A percentile compares a stretch with the other conserved stretches of the same genome.
Evolutionary conservation across 2,113 vertebrate species (phyloP).

Genomic region (Eclectus roratus): DNA sequence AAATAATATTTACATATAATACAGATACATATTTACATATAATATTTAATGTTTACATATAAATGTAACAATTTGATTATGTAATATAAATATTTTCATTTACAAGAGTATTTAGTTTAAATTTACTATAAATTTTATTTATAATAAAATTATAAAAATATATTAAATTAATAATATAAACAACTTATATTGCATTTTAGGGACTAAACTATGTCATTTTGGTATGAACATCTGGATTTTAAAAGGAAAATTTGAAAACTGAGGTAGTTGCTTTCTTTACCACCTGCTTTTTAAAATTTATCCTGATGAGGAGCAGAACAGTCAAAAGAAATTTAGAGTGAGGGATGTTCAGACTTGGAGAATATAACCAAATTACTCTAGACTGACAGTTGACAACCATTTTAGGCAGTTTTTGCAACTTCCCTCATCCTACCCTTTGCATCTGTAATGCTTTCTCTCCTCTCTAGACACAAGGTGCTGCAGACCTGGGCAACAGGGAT

Average conservation of each 20-base stretch:
- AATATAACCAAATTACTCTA: background rate
- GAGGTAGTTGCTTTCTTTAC: background rate
- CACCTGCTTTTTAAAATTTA: background rate
- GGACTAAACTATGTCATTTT: background rate
- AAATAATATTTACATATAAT: too few relatives aligned
- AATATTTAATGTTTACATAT: background rate
- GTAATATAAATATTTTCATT: background rate
- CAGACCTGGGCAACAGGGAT: background rate
- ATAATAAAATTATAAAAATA: background rate
- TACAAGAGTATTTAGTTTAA: background rate
- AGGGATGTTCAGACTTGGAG: background rate
- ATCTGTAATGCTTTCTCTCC: background rate
- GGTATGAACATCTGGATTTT: background rate
- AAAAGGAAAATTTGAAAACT: background rate
- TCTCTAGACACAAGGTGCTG: background rate
- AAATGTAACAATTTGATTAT: background rate
- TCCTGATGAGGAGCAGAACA: background rate
- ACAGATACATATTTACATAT: too few relatives aligned
- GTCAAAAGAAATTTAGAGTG: background rate
- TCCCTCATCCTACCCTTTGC: background rate
- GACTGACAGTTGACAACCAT: background rate
- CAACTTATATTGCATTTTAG: background rate
- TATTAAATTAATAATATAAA: background rate
- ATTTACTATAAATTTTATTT: background rate
- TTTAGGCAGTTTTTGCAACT: background rate